phyloP scores from a whole-genome alignment of 2,113 vertebrate species.

The Clarias magur region DNA sequence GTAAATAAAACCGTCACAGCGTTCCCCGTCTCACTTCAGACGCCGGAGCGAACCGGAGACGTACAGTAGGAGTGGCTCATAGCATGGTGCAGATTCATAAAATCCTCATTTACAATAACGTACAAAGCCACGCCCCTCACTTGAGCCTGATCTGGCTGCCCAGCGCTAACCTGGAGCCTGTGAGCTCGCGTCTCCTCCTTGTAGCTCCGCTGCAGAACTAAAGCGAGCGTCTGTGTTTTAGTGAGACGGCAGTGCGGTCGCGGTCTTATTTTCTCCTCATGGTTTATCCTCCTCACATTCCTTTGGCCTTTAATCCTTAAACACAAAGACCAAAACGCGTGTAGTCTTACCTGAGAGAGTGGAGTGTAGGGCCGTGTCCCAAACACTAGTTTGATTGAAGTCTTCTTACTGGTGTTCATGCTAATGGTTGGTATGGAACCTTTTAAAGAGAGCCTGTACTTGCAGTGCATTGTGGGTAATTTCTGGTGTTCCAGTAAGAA shows the following conservation, averaged over 20 bases:
- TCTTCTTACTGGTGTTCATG: neutral
- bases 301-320: constrained; percentile 6
- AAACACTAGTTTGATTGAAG: neutral
- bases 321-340: neutral
- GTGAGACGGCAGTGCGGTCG: too few species aligned
- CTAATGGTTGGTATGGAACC: neutral
- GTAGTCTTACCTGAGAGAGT: constrained; percentile 1
- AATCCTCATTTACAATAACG: neutral
- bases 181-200: neutral
- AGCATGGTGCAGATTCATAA: neutral
- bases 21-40: neutral
- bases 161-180: neutral
- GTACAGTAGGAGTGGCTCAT: neutral
- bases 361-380: neutral
- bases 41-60: neutral
- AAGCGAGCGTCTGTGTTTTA: neutral
- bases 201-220: neutral
- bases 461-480: neutral
- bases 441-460: neutral
- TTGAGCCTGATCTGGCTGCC: neutral
- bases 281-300: constrained; percentile 8
- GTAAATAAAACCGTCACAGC: neutral
- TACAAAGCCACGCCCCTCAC: neutral
- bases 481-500: neutral
- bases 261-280: neutral